phyloP scores from a whole-genome alignment of 2,797 vertebrate genomes.

The Sebastes kiyomatsui region DNA sequence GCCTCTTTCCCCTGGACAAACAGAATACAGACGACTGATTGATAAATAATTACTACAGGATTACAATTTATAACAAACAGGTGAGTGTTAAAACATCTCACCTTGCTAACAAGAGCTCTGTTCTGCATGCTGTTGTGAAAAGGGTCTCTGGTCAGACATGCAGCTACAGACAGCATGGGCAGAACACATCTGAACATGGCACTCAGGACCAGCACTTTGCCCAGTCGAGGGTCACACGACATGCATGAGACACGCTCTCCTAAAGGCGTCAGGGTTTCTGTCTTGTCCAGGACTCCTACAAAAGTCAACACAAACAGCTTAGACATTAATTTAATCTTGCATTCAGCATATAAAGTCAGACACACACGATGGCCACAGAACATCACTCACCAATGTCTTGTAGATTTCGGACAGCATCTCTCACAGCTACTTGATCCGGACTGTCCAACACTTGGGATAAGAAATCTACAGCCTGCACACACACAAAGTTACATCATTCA shows the following conservation, averaged over 20 bases:
- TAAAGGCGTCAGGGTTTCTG: conserved; percentile 89
- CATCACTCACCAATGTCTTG: conserved; percentile 88
- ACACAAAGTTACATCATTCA: background rate
- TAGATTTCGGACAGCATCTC: conserved; percentile 88
- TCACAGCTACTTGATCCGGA: conserved; percentile 88
- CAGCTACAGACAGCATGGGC: conserved; percentile 89
- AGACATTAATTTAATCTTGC: background rate
- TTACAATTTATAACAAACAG: background rate
- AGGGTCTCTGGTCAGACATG: conserved; percentile 93
- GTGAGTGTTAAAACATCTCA: conserved; percentile 57
- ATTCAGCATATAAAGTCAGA: background rate
- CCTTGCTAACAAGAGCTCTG: conserved; percentile 87
- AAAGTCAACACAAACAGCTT: background rate
- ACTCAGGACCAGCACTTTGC: conserved; percentile 91
- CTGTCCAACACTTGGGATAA: conserved; percentile 94
- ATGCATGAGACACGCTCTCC: conserved; percentile 91
- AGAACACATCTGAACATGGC: conserved; percentile 92
- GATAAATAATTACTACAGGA: background rate
- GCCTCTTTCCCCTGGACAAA: conserved; percentile 85
- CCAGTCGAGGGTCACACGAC: conserved; percentile 94
- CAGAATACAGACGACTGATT: background rate
- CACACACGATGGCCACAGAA: background rate
- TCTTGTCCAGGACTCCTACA: conserved; percentile 90
- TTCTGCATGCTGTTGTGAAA: conserved; percentile 95
- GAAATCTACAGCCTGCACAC: conserved; percentile 90